A percentile compares a stretch with the other conserved stretches of the same genome.
phyloP scores from a whole-genome alignment of 2,888 invertebrate genomes.

The Notodonta ziczac region DNA sequence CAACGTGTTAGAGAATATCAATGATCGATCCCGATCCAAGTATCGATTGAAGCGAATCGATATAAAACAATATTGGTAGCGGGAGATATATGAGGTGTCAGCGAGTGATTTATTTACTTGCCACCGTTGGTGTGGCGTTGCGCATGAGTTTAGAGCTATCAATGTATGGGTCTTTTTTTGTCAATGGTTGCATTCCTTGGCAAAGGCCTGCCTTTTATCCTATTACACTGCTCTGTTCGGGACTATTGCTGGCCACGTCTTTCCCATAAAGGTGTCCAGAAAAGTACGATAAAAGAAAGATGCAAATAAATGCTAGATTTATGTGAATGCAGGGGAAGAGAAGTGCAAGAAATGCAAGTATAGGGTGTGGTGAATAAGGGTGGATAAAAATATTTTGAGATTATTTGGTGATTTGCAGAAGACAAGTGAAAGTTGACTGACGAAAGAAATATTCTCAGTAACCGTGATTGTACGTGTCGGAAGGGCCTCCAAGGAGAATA shows the following conservation, averaged over 20 bases:
- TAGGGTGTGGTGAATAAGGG: too few relatives aligned
- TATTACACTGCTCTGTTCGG: too few relatives aligned
- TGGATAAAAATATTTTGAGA: too few relatives aligned
- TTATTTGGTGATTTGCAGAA: too few relatives aligned
- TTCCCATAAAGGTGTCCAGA: too few relatives aligned
- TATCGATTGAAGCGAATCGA: slow-evolving; percentile 45
- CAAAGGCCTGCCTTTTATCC: too few relatives aligned
- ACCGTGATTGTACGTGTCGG: not conserved
- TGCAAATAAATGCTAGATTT: too few relatives aligned
- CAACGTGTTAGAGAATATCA: slow-evolving; percentile 38
- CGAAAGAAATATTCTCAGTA: not conserved
- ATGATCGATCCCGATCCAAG: slow-evolving; percentile 50
- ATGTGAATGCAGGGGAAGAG: too few relatives aligned
- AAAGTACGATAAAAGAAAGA: too few relatives aligned
- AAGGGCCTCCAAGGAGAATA: too few relatives aligned
- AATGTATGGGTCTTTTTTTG: slow-evolving; percentile 18
- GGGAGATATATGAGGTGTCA: slow-evolving; percentile 75
- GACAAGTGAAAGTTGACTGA: not conserved
- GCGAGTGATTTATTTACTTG: slow-evolving; percentile 69
- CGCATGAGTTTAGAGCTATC: slow-evolving; percentile 17
- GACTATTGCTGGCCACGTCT: too few relatives aligned
- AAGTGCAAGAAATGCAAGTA: too few relatives aligned
- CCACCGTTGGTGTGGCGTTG: slow-evolving; percentile 28
- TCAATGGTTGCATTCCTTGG: not conserved
- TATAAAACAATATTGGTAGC: slow-evolving; percentile 60